Base-by-base conservation (phyloP, 1,140 invertebrate species). In the Rhopalosiphum padi region DNA sequence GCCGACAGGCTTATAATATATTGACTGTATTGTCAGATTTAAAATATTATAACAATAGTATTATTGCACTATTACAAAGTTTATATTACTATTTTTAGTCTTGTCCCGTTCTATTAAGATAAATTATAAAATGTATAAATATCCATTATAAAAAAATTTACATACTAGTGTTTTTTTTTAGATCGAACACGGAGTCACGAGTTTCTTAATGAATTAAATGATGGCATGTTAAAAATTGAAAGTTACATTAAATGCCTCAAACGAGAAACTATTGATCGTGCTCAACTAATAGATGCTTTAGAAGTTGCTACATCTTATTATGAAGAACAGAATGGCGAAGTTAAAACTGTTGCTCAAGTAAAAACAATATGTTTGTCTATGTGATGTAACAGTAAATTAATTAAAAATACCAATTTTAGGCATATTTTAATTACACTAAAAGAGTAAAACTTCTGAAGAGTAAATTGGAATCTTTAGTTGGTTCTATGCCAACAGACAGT, bases 341-440 rank as follows among this genome's bases (percentile, higher is more conserved):
- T 98, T 6, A 99, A 98, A 96, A 97, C 98, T 94, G 98, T 99
- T 48, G 97, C 91, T 53, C 48, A 93, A 86, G 91, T 93, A 93
- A 35, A 55, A 48, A 97, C 82, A 98, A 98, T 96, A 98, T 98
- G 91, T 93, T 86, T 85, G 8, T 85, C 88, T 48, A 35, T 7
- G 94, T 90, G 2, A 46, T 37, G 48, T 68, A 23, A 92, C 37
- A 87, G 51, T 11, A 86, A 90, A 83, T 37, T 25, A 94, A 89
- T 94, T 94, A 35, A 68, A 55, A n/a, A 46, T 51, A 35, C 35
- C 15, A 94, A 94, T 94, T 89, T 86, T 68, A 98, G 98, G 98
- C 98, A 18, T 99, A 99, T 95, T 98, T 97, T 95, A 98, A 98
- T 95, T 99, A 99, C 96, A 98, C 97, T 5, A 97, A 96, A 77